Base-by-base conservation (phyloP, 2,113 vertebrate genomes). In the Percina caprodes region DNA sequence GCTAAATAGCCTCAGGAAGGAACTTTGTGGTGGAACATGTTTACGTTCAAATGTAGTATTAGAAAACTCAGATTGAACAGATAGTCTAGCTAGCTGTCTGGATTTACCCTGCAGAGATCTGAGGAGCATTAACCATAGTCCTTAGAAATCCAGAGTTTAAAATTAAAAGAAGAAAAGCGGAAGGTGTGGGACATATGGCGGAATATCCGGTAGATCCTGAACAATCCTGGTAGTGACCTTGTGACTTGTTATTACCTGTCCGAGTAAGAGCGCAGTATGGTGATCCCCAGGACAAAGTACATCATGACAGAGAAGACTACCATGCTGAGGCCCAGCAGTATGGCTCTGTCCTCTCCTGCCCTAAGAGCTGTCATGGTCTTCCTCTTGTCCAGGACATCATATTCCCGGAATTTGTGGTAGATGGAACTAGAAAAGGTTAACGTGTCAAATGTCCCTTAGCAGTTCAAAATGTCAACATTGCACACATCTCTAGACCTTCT, bases 211-310 rank as follows among this genome's bases (percentile, higher is more conserved):
- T 42, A 10, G 39, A 10, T 11, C 39, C 39, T 42, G 39, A 42
- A 42, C 39, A 42, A 11, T 42, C 39, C 39, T 42, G 39, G 39
- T 42, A 10, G 39, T 35, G 69, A 49, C 19, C 5, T 0, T 33
- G 30, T 26, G 24, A 12, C 5, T 18, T n/a, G 9, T 8, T 39
- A 0, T 92, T 96, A 98, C 97, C 97, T 97, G 89, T 97, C 96
- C 89, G 97, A 95, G 93, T 97, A 98, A 0, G 97, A 97, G 55
- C 96, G 97, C 42, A 99, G 92, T 48, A 98, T 90, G 0, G 97
- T 98, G 92, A 98, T 97, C 62, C 97, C 97, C 92, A 98, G 95
- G 45, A 99, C 96, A 19, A 98, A 99, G 93, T 97, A 98, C 96
- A 97, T 98, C 96, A 97, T 97, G 90, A 97, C 92, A 14, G 98